phyloP scores from a whole-genome alignment of 2,113 vertebrate species.

The Cololabis saira region DNA sequence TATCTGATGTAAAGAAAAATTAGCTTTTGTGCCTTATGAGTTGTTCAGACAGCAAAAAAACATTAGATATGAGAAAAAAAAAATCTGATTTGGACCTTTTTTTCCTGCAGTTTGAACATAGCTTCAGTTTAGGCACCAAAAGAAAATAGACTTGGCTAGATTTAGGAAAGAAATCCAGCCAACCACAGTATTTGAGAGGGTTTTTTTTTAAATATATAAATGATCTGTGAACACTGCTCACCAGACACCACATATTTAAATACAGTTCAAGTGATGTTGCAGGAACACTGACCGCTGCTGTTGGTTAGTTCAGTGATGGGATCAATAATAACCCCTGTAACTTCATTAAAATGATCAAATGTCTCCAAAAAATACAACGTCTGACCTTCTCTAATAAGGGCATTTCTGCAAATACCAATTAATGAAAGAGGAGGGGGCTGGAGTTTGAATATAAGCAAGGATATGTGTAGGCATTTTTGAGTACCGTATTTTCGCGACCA shows the following conservation, averaged over 20 bases:
- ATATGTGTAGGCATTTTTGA: background rate
- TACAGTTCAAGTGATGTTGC: background rate
- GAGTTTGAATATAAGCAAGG: constrained; percentile 22
- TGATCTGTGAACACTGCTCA: background rate
- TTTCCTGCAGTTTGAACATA: too few species aligned
- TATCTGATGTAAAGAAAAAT: too few species aligned
- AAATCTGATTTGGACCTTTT: too few species aligned
- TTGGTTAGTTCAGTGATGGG: background rate
- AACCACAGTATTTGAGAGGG: background rate
- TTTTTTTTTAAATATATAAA: background rate
- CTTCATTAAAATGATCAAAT: constrained; percentile 33
- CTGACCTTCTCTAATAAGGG: constrained; percentile 63
- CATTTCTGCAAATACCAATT: constrained; percentile 36
- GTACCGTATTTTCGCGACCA: too few species aligned
- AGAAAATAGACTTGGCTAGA: too few species aligned
- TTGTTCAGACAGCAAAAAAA: too few species aligned
- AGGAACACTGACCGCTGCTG: background rate
- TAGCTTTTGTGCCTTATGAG: too few species aligned
- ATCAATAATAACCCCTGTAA: constrained; percentile 16
- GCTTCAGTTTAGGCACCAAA: too few species aligned
- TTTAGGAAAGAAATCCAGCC: too few species aligned
- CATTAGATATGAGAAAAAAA: too few species aligned
- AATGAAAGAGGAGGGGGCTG: constrained; percentile 14
- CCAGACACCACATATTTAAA: background rate
- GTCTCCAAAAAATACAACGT: constrained; percentile 31